Evolutionary conservation across 1,140 invertebrate genomes (phyloP).

Genomic region (Macrosteles quadrilineatus): DNA sequence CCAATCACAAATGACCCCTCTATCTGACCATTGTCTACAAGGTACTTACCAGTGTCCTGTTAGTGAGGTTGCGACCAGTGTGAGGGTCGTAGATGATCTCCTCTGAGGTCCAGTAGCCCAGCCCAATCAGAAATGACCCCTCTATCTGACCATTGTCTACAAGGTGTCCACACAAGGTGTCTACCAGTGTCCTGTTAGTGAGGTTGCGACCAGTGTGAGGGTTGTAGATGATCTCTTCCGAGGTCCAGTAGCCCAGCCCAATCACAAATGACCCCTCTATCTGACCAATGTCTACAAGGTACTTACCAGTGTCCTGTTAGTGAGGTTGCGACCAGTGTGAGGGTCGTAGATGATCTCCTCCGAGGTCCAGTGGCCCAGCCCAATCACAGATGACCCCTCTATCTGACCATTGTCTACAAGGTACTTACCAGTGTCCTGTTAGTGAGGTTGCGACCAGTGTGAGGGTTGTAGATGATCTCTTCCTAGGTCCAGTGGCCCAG

Average conservation of each 20-base stretch:
- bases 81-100: slow-evolving; percentile 70
- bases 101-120: slow-evolving; percentile 80
- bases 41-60: not conserved
- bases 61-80: slow-evolving; percentile 69
- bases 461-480: slow-evolving; percentile 70
- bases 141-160: slow-evolving; percentile 87
- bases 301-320: no score
- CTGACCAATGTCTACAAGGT: slow-evolving; percentile 82
- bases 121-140: slow-evolving; percentile 85
- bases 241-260: slow-evolving; percentile 64
- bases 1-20: no score
- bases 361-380: no score
- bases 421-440: not conserved
- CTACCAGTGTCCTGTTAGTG: slow-evolving; percentile 80
- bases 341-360: no score
- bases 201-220: slow-evolving; percentile 65
- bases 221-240: slow-evolving; percentile 66
- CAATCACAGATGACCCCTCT: no score
- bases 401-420: not conserved
- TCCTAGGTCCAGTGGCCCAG: slow-evolving; percentile 80
- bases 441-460: slow-evolving; percentile 69
- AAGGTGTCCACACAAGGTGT: no score
- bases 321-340: no score
- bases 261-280: slow-evolving; percentile 71
- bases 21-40: not conserved